Evolutionary conservation across 1,140 invertebrate species (phyloP).

Genomic region (Onthophagus taurus): DNA sequence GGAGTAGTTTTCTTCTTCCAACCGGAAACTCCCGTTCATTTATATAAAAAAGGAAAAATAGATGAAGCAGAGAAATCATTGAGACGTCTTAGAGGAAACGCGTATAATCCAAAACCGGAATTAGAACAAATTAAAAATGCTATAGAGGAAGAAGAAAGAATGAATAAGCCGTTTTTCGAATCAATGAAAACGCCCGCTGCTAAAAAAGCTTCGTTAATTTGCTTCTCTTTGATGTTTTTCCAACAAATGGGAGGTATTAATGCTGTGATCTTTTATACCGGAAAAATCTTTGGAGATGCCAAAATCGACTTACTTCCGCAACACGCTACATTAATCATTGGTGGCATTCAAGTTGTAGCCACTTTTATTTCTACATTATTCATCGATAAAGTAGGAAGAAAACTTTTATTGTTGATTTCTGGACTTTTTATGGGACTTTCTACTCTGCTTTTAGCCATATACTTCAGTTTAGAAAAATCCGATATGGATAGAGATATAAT

Average conservation of each 20-base stretch:
- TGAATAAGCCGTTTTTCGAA: constrained; percentile 33
- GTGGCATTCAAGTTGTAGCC: constrained; percentile 58
- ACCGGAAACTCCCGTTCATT: constrained; percentile 56
- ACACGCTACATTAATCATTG: constrained; percentile 60
- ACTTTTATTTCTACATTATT: constrained; percentile 54
- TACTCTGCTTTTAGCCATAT: constrained; percentile 56
- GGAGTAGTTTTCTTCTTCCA: constrained; percentile 48
- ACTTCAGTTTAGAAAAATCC: constrained; percentile 45
- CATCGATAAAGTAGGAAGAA: constrained; percentile 58
- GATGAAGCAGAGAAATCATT: constrained; percentile 55
- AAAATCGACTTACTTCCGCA: constrained; percentile 41
- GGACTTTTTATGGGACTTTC: constrained; percentile 52
- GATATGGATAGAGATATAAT: constrained; percentile 20
- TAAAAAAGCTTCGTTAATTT: constrained; percentile 44
- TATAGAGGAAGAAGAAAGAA: constrained; percentile 34
- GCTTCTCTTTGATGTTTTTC: constrained; percentile 56
- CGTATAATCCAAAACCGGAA: constrained; percentile 54
- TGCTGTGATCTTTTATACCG: constrained; percentile 53
- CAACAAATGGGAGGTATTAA: constrained; percentile 56
- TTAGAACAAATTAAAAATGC: constrained; percentile 37
- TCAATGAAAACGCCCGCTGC: constrained; percentile 41
- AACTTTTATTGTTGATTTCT: constrained; percentile 59
- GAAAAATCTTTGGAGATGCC: constrained; percentile 37
- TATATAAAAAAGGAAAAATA: constrained; percentile 46
- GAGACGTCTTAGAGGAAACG: constrained; percentile 48